Conservation (phyloP, 2,888 invertebrate species). For the Seira sanloemensis region DNA sequence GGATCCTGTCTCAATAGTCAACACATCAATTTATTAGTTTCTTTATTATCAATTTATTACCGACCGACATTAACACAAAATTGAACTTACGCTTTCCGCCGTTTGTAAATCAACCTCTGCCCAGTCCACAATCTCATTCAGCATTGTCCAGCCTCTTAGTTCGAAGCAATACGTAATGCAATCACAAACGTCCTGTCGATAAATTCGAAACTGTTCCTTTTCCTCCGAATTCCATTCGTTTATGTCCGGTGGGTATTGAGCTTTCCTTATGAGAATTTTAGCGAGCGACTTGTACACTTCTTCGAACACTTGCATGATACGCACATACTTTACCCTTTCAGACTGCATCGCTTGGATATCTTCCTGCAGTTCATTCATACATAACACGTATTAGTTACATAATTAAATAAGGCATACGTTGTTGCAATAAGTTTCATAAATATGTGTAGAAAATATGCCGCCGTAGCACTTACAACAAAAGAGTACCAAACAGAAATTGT, state of each 20-base stretch:
- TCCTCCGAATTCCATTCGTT: slow-evolving; percentile 71
- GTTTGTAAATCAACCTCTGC: slow-evolving; percentile 63
- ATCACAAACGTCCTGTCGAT: slow-evolving; percentile 72
- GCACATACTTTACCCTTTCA: slow-evolving; percentile 65
- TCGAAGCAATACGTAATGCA: slow-evolving; percentile 72
- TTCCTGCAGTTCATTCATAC: slow-evolving; percentile 52
- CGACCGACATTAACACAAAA: no score
- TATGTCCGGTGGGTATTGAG: slow-evolving; percentile 66
- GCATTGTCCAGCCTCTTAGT: slow-evolving; percentile 70
- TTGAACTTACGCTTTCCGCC: slow-evolving; percentile 67
- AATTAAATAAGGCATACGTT: no score
- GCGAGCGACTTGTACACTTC: slow-evolving; percentile 72
- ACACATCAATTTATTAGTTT: no score
- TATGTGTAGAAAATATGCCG: no score
- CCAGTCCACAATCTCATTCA: slow-evolving; percentile 70
- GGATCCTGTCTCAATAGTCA: slow-evolving; percentile 58
- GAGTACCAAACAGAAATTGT: slow-evolving; percentile 73
- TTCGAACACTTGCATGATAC: slow-evolving; percentile 72
- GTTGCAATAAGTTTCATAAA: no score
- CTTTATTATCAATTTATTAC: no score
- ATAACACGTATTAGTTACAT: no score
- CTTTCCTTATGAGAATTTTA: slow-evolving; percentile 69
- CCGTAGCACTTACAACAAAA: slow-evolving; percentile 64
- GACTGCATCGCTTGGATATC: slow-evolving; percentile 69
- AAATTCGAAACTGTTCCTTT: slow-evolving; percentile 70